Base-by-base conservation (phyloP, 2,113 vertebrate species). In the Loxodonta africana region DNA sequence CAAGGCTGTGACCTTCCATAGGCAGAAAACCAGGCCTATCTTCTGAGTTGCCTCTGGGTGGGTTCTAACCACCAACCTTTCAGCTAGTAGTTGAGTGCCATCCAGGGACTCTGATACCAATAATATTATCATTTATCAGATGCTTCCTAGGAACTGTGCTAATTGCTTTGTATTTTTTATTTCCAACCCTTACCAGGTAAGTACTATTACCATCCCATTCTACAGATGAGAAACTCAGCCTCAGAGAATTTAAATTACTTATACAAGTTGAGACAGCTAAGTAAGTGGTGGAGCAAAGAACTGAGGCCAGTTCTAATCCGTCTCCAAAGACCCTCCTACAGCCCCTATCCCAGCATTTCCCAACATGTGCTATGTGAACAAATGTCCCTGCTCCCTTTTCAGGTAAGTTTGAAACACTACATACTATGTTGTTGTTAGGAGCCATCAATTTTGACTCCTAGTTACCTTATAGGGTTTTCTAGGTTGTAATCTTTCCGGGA, bases 191-290 rank as follows among this genome's bases (percentile, higher is more conserved):
- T 25, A 44, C 15, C 37, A 76, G 67, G 18, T 41, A 80, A 15
- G 28, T 28, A 51, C 11, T 46, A 30, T 53, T 46, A 53, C 62
- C 12, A n/a, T 33, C 25, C 23, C 41, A n/a, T 90, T 90, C 77
- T 37, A 5, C 28, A 93, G 78, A 69, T 17, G 21, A 88, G 51
- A 83, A 91, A 78, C 9, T 15, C 11, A 44, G 69, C 26, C 53
- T 92, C 65, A 62, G 81, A 84, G 53, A 76, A 88, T 73, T 77
- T 94, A 80, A 76, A 21, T 44, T 53, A 71, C 20, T 88, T 57
- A 57, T 14, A 8, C 41, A 69, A 60, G 10, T 53, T 71, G 30
- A n/a, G 23, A 84, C 9, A 83, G 76, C 26, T 57, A n/a, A n/a
- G 0, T n/a, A 48, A 28, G 2, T 82, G 71, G 44, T 37, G 53